Evolutionary conservation across 2,113 vertebrate genomes (phyloP).

Genomic region (Daphoenositta chrysoptera): DNA sequence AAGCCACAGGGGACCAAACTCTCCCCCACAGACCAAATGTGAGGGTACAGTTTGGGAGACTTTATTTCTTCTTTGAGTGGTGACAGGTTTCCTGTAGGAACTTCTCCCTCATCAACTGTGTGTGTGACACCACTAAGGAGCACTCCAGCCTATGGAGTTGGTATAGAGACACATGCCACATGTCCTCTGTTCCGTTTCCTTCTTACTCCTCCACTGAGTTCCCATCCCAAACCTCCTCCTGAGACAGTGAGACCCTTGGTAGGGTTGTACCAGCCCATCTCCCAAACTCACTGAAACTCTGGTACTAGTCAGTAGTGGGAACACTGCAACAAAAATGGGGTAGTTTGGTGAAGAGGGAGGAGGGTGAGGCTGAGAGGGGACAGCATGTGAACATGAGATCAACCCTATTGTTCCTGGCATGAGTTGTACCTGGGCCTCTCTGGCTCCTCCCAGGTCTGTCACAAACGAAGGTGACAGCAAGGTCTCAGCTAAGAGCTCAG

Average conservation of each 20-base stretch:
- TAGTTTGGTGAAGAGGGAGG: neutral
- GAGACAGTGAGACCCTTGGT: neutral
- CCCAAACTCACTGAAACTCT: neutral
- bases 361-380: neutral
- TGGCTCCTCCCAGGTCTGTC: neutral
- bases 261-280: no score
- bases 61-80: neutral
- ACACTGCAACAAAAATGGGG: neutral
- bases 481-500: neutral
- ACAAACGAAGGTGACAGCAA: neutral
- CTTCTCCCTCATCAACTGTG: rapidly evolving
- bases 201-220: neutral
- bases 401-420: neutral
- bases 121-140: neutral
- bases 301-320: neutral
- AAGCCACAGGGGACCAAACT: neutral
- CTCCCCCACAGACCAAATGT: neutral
- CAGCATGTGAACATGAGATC: rapidly evolving
- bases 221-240: neutral
- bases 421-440: neutral
- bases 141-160: neutral
- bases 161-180: neutral
- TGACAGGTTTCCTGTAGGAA: neutral
- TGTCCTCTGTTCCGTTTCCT: neutral
- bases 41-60: neutral